A percentile compares a stretch with the other conserved stretches of the same genome.
These are phyloP conservation scores for Mizuhopecten yessoensis DNA, from an alignment of 1,140 invertebrate species.

Conservation along the genomic window DNA sequence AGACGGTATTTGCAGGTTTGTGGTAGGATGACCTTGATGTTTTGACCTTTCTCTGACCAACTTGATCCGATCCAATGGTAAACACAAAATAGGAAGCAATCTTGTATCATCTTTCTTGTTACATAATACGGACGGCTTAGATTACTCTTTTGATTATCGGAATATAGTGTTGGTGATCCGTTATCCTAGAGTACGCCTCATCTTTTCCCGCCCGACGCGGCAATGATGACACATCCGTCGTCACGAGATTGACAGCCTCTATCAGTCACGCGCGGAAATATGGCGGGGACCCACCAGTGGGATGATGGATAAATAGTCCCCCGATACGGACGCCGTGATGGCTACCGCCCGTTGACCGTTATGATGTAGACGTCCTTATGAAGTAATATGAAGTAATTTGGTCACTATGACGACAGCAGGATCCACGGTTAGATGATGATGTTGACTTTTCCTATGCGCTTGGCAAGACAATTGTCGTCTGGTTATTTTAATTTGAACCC, in stretches of 20 bases:
- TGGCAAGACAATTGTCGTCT: slow-evolving; percentile 16
- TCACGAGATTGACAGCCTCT: neutral
- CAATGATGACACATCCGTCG: slow-evolving; percentile 25
- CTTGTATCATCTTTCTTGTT: neutral
- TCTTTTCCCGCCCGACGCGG: neutral
- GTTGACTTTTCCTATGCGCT: neutral
- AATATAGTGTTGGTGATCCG: neutral
- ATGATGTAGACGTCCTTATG: slow-evolving; percentile 8
- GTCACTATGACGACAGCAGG: neutral
- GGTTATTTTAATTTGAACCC: neutral
- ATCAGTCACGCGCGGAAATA: slow-evolving; percentile 16
- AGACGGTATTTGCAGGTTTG: neutral
- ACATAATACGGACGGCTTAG: neutral
- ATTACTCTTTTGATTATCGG: slow-evolving; percentile 31
- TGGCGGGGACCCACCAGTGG: neutral
- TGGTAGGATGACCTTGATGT: neutral
- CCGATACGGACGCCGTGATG: neutral
- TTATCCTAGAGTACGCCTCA: slow-evolving; percentile 2
- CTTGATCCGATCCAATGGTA: neutral
- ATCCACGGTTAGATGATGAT: neutral
- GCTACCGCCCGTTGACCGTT: neutral
- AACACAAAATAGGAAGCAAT: neutral
- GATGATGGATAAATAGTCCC: slow-evolving; percentile 21
- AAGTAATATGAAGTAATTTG: slow-evolving; percentile 21
- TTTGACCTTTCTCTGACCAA: neutral